Percentiles rank a stretch among this genome's conserved stretches.
Evolutionary conservation across 1,140 invertebrate species (phyloP).

Genomic region (Leptestheria dahalacensis): DNA sequence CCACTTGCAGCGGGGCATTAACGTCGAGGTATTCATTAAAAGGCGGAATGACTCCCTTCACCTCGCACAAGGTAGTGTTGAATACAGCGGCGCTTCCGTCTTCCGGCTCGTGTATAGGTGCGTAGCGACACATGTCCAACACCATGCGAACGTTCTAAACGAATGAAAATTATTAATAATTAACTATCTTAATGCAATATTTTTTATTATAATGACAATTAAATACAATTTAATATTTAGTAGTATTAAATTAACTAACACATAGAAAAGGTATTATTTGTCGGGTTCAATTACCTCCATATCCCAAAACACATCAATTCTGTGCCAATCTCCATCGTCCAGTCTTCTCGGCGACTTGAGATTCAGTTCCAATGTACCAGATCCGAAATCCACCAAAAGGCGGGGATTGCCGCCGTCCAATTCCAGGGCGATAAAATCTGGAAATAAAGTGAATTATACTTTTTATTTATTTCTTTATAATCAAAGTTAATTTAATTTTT

Average conservation of each 20-base stretch:
- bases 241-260: too few relatives aligned
- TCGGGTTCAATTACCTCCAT: conserved; percentile 45
- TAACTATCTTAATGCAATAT: too few relatives aligned
- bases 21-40: conserved; percentile 96
- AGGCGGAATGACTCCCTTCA: conserved; percentile 68
- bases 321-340: conserved; percentile 91
- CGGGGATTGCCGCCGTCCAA: conserved; percentile 76
- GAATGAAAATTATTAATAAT: too few relatives aligned
- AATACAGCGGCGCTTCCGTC: conserved; percentile 68
- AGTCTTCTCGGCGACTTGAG: conserved; percentile 62
- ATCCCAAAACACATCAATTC: conserved; percentile 87
- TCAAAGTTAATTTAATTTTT: neutral
- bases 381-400: conserved; percentile 85
- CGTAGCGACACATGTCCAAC: conserved; percentile 78
- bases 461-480: too few relatives aligned
- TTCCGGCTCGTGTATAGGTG: conserved; percentile 68
- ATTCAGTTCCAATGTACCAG: conserved; percentile 73
- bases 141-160: conserved; percentile 67
- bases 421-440: conserved; percentile 85
- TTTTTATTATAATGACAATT: too few relatives aligned
- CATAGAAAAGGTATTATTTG: too few relatives aligned
- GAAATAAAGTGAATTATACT: conserved; percentile 19
- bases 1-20: conserved; percentile 84
- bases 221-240: conserved; percentile 11
- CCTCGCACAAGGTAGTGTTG: conserved; percentile 75